Evolutionary conservation across 2,797 vertebrate species (phyloP).

Genomic region (Morelia viridis): DNA sequence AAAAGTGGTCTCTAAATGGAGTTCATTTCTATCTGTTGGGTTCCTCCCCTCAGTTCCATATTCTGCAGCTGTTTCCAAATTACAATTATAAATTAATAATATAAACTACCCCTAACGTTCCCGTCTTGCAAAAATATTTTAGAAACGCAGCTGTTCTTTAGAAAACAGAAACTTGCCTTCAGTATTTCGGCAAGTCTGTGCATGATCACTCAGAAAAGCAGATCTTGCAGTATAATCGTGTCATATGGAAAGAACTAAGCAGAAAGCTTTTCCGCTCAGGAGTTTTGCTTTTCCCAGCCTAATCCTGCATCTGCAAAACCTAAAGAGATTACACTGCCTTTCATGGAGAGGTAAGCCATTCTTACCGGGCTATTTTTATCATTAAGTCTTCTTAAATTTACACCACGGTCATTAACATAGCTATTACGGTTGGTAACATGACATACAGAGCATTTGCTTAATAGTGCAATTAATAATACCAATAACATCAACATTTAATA

Average conservation of each 20-base stretch:
- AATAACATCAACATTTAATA: background rate
- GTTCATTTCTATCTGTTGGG: background rate
- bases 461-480: background rate
- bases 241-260: background rate
- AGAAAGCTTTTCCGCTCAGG: background rate
- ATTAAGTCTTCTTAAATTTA: constrained; percentile 31
- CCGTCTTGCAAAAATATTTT: background rate
- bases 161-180: background rate
- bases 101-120: background rate
- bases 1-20: background rate
- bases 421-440: background rate
- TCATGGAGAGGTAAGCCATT: background rate
- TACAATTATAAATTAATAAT: background rate
- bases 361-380: constrained; percentile 20
- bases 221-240: background rate
- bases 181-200: background rate
- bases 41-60: background rate
- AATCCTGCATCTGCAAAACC: background rate
- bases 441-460: background rate
- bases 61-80: background rate
- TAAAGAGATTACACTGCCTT: constrained; percentile 27
- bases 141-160: background rate
- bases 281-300: background rate
- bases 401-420: background rate
- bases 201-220: background rate